Conservation (phyloP, 2,113 vertebrate genomes). For the Crotalus horridus region DNA sequence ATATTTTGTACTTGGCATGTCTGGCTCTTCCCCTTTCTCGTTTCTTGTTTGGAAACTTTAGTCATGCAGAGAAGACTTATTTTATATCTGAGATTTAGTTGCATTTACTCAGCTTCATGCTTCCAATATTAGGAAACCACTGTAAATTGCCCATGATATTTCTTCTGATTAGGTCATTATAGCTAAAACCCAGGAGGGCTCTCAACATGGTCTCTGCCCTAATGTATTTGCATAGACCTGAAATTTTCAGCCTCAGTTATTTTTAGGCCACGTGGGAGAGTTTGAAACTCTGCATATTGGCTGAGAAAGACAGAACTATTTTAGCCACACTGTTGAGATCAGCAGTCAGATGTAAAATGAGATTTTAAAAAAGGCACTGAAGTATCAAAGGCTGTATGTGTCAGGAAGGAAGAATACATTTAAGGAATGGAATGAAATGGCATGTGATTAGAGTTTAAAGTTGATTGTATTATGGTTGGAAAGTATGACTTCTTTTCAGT, state of each 20-base stretch:
- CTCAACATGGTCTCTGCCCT: not conserved
- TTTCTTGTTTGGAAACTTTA: constrained; percentile 20
- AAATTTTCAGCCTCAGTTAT: not conserved
- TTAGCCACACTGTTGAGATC: constrained; percentile 4
- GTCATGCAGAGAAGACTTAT: constrained; percentile 1
- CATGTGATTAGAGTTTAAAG: constrained; percentile 29
- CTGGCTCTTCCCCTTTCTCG: not conserved
- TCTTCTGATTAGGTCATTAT: not conserved
- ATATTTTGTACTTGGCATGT: not conserved
- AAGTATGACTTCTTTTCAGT: constrained; percentile 14
- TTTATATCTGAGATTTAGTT: not conserved
- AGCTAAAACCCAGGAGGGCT: not conserved
- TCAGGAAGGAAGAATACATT: not conserved
- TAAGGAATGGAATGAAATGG: constrained; percentile 28
- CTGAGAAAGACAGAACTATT: constrained; percentile 34
- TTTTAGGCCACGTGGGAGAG: constrained; percentile 10
- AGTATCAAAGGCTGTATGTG: not conserved
- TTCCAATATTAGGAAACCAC: constrained; percentile 15
- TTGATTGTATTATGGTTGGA: constrained; percentile 26
- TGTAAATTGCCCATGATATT: constrained; percentile 3
- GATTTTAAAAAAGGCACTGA: not conserved
- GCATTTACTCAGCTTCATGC: not conserved
- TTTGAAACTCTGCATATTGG: not conserved
- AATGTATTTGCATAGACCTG: not conserved
- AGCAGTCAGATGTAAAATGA: not conserved